A percentile compares a stretch with the other conserved stretches of the same genome.
Conservation (phyloP, 1,140 invertebrate species). For the Sitophilus oryzae region DNA sequence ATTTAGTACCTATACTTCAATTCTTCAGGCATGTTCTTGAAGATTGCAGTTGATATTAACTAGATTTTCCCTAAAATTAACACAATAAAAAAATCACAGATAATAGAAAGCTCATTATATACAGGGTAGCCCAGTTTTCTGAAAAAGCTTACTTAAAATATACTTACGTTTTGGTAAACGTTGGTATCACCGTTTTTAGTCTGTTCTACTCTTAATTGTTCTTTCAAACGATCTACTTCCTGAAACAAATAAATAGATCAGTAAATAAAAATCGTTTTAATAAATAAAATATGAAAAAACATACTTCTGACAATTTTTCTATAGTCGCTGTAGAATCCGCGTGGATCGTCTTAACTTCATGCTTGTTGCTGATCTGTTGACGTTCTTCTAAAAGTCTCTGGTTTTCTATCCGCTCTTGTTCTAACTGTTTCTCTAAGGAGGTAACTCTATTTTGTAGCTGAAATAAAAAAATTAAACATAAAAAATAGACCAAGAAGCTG, state of each 20-base stretch:
- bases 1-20: background rate
- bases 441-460: constrained; percentile 22
- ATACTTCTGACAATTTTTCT: constrained; percentile 28
- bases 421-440: constrained; percentile 18
- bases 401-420: constrained; percentile 16
- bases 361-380: constrained; percentile 1
- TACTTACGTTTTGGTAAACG: constrained; percentile 23
- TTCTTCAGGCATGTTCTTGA: background rate
- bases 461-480: constrained; percentile 11
- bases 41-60: constrained; percentile 7
- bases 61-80: constrained; percentile 5
- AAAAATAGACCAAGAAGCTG: background rate
- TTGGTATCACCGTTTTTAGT: constrained; percentile 20
- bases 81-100: background rate
- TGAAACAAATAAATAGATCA: constrained; percentile 17
- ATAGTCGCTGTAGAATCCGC: constrained; percentile 21
- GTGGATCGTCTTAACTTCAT: background rate
- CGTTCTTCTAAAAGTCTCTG: constrained; percentile 12
- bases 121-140: background rate
- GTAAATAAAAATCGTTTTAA: background rate
- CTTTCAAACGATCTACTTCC: constrained; percentile 25
- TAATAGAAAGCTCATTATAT: background rate
- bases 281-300: constrained; percentile 16
- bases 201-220: constrained; percentile 22
- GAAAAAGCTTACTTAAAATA: background rate